Evolutionary conservation across 1,140 invertebrate species (phyloP), one percentile per base, ranked within the genome.

Genomic region (Acromyrmex heyeri): DNA sequence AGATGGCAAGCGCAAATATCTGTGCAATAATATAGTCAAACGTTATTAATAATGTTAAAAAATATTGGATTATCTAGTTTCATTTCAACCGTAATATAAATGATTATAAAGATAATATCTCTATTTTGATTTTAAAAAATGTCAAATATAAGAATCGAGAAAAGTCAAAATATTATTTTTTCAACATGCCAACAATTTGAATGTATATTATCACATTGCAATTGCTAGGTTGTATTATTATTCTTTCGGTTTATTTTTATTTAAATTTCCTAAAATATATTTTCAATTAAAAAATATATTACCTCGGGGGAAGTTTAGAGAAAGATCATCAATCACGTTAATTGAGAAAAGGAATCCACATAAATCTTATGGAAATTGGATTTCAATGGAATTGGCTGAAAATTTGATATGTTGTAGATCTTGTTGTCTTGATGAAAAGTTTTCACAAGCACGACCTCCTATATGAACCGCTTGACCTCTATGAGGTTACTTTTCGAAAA

Each of bases 41-140:
- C 24, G 24, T 50, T n/a, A 50, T 38, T 53, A 57, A 73, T 5
- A 73, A 16, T 55, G 6, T 73, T 73, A 14, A 57, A 5, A 57
- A 73, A 73, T 34, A 8, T 30, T 24, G 3, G 50, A 57, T 57
- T 57, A 55, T 30, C 30, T 4, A 8, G 14, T 27, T 27, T 21
- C 10, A 34, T 6, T 34, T 73, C 12, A 21, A 73, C 18, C 12
- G 12, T 5, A 4, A 73, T 21, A 73, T 30, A 30, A 30, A 30
- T 73, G 14, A 57, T 2, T 73, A 16, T 73, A 73, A 73, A 57
- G 34, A 73, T 73, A 50, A 55, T 1, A 73, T 14, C 1, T 57
- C 1, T 55, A 72, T 73, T 38, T 73, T 12, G 18, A 12, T 73
- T 57, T 21, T 14, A 65, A 4, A 4, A 21, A 0, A 1, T 12